These are phyloP conservation scores for Arothron firmamentum DNA, from an alignment of 2,113 vertebrate genomes.

Conservation along the genomic window DNA sequence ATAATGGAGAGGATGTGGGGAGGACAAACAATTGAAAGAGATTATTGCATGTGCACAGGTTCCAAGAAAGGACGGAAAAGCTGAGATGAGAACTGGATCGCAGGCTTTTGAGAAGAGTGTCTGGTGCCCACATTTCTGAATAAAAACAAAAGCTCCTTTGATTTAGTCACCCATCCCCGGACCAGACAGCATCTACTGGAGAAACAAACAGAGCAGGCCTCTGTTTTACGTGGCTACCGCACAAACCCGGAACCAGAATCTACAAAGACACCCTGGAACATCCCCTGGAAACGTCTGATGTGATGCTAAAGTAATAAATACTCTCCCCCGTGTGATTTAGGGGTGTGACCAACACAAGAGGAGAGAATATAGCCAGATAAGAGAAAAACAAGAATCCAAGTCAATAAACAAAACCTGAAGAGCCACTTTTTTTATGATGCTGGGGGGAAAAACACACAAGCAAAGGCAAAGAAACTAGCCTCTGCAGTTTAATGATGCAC, in stretches of 20 bases:
- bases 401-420: conserved; percentile 6
- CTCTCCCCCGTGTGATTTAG: conserved; percentile 3
- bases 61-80: conserved; percentile 1
- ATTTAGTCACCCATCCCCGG: conserved; percentile 40
- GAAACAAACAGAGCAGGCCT: conserved; percentile 42
- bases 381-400: not conserved
- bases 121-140: conserved; percentile 59
- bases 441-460: not conserved
- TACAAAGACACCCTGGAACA: conserved; percentile 15
- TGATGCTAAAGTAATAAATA: not conserved
- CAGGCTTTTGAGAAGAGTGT: conserved; percentile 40
- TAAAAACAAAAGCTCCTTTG: conserved; percentile 69
- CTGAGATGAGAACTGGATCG: conserved; percentile 43
- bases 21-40: not conserved
- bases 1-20: not conserved
- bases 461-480: not conserved
- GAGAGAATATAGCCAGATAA: not conserved
- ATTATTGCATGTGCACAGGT: conserved; percentile 8
- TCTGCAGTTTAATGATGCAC: too few relatives aligned
- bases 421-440: not conserved
- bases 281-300: conserved; percentile 12
- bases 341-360: not conserved
- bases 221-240: conserved; percentile 42
- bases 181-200: conserved; percentile 34
- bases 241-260: conserved; percentile 16